Conservation (phyloP, 2,888 invertebrate genomes). For the Clanis bilineata region DNA sequence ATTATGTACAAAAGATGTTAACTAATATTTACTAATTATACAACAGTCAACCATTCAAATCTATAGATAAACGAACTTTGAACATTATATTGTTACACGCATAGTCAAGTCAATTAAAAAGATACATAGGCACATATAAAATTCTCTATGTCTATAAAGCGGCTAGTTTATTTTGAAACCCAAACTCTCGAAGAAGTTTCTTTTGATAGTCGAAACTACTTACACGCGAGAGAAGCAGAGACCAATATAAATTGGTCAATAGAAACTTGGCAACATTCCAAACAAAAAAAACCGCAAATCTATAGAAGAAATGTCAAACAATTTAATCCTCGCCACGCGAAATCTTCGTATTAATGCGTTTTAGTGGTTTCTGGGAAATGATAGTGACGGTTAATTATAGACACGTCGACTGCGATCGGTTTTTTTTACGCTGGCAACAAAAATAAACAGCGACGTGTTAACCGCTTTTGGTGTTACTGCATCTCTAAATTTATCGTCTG, state of each 20-base stretch:
- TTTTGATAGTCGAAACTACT: not conserved
- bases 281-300: constrained; percentile 12
- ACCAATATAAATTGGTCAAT: not conserved
- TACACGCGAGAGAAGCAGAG: not conserved
- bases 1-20: not conserved
- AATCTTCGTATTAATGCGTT: not conserved
- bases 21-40: not conserved
- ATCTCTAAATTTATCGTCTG: not conserved
- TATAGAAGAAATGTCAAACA: constrained; percentile 27
- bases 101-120: not conserved
- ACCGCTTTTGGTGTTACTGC: not conserved
- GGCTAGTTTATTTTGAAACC: not conserved
- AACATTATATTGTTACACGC: not conserved
- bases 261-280: constrained; percentile 11
- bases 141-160: not conserved
- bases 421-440: not conserved
- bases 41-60: not conserved
- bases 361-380: constrained; percentile 4
- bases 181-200: not conserved
- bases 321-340: constrained; percentile 25
- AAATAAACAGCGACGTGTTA: not conserved
- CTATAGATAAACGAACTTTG: not conserved
- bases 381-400: constrained; percentile 11
- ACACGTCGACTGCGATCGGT: not conserved
- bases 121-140: not conserved